These are phyloP conservation scores for Ctenomys sociabilis DNA, from an alignment of 2,113 vertebrate genomes.

Conservation along the genomic window DNA sequence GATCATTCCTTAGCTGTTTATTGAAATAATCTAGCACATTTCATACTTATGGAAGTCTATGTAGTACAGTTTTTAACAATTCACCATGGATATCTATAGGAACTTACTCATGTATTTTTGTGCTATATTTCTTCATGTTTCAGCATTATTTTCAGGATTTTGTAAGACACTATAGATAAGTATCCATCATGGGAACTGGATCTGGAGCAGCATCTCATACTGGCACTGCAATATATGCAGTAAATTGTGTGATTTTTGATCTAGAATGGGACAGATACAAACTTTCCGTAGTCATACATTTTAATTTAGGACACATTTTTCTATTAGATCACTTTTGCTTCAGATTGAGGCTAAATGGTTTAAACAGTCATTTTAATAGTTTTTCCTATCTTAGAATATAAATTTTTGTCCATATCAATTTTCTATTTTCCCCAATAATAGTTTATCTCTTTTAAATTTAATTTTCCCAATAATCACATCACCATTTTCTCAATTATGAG, in stretches of 20 bases:
- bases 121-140: background rate
- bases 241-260: background rate
- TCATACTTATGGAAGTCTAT: background rate
- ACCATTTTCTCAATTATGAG: background rate
- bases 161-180: background rate
- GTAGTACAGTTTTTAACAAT: background rate
- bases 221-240: background rate
- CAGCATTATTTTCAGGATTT: background rate
- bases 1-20: background rate
- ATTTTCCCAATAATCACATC: background rate
- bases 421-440: background rate
- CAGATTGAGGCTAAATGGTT: background rate
- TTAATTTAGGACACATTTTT: background rate
- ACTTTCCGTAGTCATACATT: background rate
- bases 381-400: background rate
- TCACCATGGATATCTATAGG: background rate
- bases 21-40: background rate
- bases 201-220: background rate
- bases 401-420: background rate
- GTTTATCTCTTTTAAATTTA: slow-evolving; percentile 14
- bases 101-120: background rate
- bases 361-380: background rate
- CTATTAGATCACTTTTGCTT: background rate
- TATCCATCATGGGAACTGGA: background rate
- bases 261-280: background rate